These are phyloP conservation scores for Germaria angustata DNA, from an alignment of 2,888 invertebrate species.

Conservation along the genomic window DNA sequence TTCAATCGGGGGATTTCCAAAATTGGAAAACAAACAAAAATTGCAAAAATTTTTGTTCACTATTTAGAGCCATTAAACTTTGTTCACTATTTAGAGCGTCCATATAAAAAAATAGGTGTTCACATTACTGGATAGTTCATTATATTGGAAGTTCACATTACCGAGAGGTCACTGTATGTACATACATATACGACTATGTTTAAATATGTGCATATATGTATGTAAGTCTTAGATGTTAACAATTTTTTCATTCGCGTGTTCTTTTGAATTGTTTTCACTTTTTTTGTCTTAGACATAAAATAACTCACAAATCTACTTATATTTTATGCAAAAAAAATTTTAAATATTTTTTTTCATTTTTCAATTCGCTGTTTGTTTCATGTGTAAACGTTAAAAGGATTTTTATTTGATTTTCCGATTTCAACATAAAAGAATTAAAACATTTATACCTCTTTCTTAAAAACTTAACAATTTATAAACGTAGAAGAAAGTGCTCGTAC, in stretches of 20 bases:
- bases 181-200: too few relatives aligned
- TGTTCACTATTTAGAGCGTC: too few relatives aligned
- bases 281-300: slow-evolving; percentile 20
- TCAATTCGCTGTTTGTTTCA: neutral
- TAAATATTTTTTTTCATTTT: neutral
- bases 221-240: slow-evolving; percentile 26
- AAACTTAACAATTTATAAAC: neutral
- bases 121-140: too few relatives aligned
- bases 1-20: too few relatives aligned
- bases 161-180: too few relatives aligned
- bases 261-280: slow-evolving; percentile 48
- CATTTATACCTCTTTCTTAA: neutral
- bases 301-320: neutral
- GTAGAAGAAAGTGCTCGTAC: neutral
- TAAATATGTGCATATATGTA: too few relatives aligned
- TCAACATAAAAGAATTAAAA: neutral
- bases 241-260: slow-evolving; percentile 26
- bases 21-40: too few relatives aligned
- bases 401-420: neutral
- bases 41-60: too few relatives aligned
- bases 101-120: too few relatives aligned
- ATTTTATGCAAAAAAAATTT: too few relatives aligned
- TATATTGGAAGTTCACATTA: too few relatives aligned
- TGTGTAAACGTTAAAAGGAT: neutral
- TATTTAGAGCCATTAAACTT: too few relatives aligned